Base-by-base conservation (phyloP, 1,140 invertebrate species). In the Drosophila lowei region DNA sequence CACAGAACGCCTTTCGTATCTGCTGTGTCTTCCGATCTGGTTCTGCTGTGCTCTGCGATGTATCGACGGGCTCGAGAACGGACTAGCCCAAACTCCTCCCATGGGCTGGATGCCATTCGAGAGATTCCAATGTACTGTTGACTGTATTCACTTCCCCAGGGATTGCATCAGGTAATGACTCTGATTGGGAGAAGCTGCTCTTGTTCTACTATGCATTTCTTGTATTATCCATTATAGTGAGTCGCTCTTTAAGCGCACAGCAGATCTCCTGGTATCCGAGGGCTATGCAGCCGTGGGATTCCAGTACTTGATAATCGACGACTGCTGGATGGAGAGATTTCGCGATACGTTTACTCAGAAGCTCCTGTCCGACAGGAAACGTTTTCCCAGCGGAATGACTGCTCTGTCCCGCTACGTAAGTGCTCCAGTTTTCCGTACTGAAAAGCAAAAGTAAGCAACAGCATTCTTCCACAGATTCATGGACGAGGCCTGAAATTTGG, bases 281-380 rank as follows among this genome's bases (percentile, higher is more conserved):
- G 98, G 98, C 0, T 99, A 98, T 90, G 95, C 95, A 21, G 95
- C 94, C 16, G 95, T 93, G 6, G 98, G 98, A 43, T 99, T 99
- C 92, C 94, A 98, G 88, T 98, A 98, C 89, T 94, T 99, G 56
- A 98, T 97, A 90, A 95, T 99, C 61, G 98, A 99, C 90, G 98
- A 99, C 92, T 99, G 98, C 92, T 99, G 98, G 98, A 92, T 97
- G 71, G 96, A 96, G 65, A 94, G 95, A 70, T 93, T 95, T 52
- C 92, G 98, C 48, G 95, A 96, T 84, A 74, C 77, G 30, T 78
- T 92, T 11, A 92, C 94, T 66, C 95, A 96, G 11, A 93, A 94
- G 76, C 93, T 99, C 9, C 94, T 97, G 60, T 93, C 98, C 3
- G 97, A 98, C 92, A 93, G 95, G 54, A 92, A 94, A 48, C 92